Base-by-base conservation (phyloP, 1,140 invertebrate species). In the Drosophila serrata region DNA sequence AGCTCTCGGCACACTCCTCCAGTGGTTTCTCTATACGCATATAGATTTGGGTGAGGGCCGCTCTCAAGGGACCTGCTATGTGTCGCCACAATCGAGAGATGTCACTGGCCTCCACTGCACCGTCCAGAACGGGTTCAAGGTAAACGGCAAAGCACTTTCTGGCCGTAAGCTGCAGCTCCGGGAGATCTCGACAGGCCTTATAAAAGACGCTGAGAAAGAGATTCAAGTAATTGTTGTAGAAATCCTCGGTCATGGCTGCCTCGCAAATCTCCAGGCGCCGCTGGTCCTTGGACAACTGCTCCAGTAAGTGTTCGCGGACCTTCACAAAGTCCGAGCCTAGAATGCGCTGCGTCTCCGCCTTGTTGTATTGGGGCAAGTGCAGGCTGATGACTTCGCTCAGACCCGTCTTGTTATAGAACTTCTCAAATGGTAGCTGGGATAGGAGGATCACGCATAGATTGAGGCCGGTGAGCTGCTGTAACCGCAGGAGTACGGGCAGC, bases 201-300 rank as follows among this genome's bases (percentile, higher is more conserved):
- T 96, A 96, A 92, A 97, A 98, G 9, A 97, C 95, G 63, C 95
- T 96, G 0, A 98, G 92, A 86, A 98, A 96, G 17, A 97, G 93
- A 90, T 95, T 96, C 27, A 98, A 87, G 92, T 97, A 98, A 92
- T 96, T 96, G 65, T 93, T 93, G 86, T 97, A 98, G 81, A 98
- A 95, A 43, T 96, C 94, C 39, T 92, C 55, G 0, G 88, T 90
- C 43, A 92, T 43, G 7, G 78, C 57, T 22, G 63, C 51, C 6
- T 86, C 33, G 24, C 85, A 74, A 27, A 91, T 73, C 1, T 63
- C 43, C 2, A 81, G 45, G 12, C 69, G 58, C 8, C 61, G 31
- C 9, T 6, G 37, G 22, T 76, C 57, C 31, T 29, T 22, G 9
- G 49, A n/a, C 3, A 62, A 45, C n/a, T 74, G 57, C 0, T 82